Percentiles rank a stretch among this genome's conserved stretches.
Evolutionary conservation across 2,797 vertebrate species (phyloP).

Genomic region (Coluber constrictor): DNA sequence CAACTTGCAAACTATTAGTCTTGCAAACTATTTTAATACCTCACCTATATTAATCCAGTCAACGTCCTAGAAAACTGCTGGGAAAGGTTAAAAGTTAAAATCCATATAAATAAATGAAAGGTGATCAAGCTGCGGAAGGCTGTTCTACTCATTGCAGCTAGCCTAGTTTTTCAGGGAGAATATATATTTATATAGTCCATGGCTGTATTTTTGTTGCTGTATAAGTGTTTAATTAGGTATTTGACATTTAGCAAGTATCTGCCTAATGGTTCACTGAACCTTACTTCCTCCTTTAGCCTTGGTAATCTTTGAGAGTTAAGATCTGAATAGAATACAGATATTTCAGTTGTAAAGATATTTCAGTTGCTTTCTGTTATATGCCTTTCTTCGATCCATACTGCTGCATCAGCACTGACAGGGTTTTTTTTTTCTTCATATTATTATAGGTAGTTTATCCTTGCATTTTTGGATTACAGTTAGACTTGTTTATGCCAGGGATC

Average conservation of each 20-base stretch:
- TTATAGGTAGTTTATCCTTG: conserved; percentile 50
- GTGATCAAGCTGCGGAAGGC: background rate
- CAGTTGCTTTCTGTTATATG: conserved; percentile 34
- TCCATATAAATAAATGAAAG: background rate
- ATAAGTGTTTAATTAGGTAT: conserved; percentile 45
- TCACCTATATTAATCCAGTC: background rate
- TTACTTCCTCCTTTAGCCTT: conserved; percentile 48
- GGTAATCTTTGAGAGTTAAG: background rate
- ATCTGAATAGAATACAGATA: background rate
- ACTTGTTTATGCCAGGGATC: background rate
- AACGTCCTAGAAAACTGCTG: background rate
- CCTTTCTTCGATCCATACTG: conserved; percentile 41
- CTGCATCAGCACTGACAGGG: conserved; percentile 11
- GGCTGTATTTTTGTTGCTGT: conserved; percentile 33
- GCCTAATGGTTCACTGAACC: conserved; percentile 50
- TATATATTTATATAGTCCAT: background rate
- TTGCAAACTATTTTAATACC: background rate
- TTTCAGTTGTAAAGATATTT: conserved; percentile 1
- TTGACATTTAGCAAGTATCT: conserved; percentile 46
- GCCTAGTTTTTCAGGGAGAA: background rate
- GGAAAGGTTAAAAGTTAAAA: background rate
- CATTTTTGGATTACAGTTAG: conserved; percentile 40
- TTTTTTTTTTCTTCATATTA: background rate
- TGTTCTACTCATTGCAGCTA: background rate
- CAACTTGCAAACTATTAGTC: background rate